A percentile compares a stretch with the other conserved stretches of the same genome.
Conservation (phyloP, 2,797 vertebrate genomes). For the Tamandua tetradactyla region DNA sequence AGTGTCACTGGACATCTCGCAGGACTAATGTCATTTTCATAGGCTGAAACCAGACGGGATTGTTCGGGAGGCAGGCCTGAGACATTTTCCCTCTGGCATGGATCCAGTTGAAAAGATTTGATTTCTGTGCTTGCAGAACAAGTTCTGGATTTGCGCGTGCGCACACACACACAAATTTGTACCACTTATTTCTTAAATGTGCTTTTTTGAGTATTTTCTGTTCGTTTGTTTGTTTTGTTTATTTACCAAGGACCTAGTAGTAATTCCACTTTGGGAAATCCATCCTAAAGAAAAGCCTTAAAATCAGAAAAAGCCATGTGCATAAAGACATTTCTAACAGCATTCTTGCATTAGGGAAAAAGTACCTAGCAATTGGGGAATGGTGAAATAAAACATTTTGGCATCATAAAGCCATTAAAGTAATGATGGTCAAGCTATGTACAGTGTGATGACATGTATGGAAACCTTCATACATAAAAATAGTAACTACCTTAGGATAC, state of each 20-base stretch:
- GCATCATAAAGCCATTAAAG: neutral
- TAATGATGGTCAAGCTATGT: neutral
- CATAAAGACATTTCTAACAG: neutral
- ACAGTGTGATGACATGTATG: neutral
- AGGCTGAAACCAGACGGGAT: constrained; percentile 70
- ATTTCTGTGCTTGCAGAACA: constrained; percentile 14
- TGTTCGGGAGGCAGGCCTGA: constrained; percentile 70
- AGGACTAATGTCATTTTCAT: constrained; percentile 66
- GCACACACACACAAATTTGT: neutral
- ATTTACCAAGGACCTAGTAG: neutral
- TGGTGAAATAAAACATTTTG: neutral
- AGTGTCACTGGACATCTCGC: constrained; percentile 72
- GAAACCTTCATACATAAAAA: neutral
- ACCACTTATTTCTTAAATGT: constrained; percentile 16
- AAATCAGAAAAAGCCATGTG: neutral
- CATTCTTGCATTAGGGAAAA: constrained; percentile 45
- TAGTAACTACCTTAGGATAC: neutral
- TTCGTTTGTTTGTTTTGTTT: too few relatives aligned
- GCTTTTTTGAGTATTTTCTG: constrained; percentile 22
- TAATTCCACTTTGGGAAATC: constrained; percentile 36
- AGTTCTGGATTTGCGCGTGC: neutral
- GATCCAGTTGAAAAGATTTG: constrained; percentile 51
- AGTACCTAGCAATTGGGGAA: neutral
- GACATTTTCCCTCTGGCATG: constrained; percentile 64
- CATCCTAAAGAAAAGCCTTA: constrained; percentile 41